These are phyloP conservation scores for Syngnathoides biaculeatus DNA, from an alignment of 2,113 vertebrate species.

Conservation along the genomic window DNA sequence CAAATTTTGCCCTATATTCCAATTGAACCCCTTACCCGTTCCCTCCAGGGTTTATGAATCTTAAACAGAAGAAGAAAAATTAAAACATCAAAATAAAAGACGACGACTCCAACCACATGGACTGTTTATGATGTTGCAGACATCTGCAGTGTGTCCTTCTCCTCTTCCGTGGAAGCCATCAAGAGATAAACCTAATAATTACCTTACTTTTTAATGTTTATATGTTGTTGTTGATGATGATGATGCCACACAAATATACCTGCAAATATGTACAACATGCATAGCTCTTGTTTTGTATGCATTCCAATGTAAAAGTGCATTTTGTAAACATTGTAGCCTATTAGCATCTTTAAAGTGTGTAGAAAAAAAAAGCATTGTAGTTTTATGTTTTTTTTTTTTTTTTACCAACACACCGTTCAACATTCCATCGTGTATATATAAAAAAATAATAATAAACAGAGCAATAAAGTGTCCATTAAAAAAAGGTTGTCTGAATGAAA, in stretches of 20 bases:
- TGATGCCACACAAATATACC: slow-evolving; percentile 35
- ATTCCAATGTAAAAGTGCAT: slow-evolving; percentile 31
- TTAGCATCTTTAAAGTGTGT: slow-evolving; percentile 70
- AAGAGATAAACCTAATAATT: slow-evolving; percentile 30
- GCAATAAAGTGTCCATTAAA: slow-evolving; percentile 70
- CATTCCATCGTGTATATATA: slow-evolving; percentile 79
- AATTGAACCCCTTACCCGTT: slow-evolving; percentile 3
- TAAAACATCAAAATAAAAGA: slow-evolving; percentile 14
- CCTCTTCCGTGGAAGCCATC: slow-evolving; percentile 49
- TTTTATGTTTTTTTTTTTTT: slow-evolving; percentile 67
- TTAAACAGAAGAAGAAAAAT: slow-evolving; percentile 47
- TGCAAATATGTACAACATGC: slow-evolving; percentile 56
- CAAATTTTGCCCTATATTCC: neutral
- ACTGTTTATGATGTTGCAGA: slow-evolving; percentile 47
- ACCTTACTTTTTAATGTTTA: slow-evolving; percentile 38
- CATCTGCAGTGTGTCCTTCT: slow-evolving; percentile 36
- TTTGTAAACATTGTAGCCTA: slow-evolving; percentile 75
- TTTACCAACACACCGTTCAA: slow-evolving; percentile 83
- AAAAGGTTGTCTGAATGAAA: slow-evolving; percentile 12
- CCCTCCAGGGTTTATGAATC: slow-evolving; percentile 74
- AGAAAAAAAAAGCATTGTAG: slow-evolving; percentile 78
- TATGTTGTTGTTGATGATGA: slow-evolving; percentile 28
- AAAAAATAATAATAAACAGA: slow-evolving; percentile 68
- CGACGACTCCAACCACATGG: slow-evolving; percentile 23
- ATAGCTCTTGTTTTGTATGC: slow-evolving; percentile 71